Evolutionary conservation across 30 jellyfish, hydroid and myxozoan species (phyloP).

Genomic region (Turritopsis rubra): DNA sequence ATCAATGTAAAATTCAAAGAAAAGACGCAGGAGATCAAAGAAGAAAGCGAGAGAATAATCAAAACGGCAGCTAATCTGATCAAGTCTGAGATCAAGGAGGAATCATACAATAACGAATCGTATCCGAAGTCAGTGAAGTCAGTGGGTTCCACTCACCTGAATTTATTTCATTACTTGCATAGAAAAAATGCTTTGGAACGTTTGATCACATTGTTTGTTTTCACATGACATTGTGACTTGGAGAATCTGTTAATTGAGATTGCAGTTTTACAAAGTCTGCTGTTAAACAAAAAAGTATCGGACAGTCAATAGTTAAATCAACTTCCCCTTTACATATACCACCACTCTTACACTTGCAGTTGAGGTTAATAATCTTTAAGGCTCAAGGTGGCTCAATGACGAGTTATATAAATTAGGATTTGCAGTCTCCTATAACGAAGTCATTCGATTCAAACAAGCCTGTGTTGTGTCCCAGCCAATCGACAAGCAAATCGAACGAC

Average conservation of each 20-base stretch:
- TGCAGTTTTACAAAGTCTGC: too few species aligned
- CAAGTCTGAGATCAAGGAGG: not conserved
- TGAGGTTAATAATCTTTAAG: too few species aligned
- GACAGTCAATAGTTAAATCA: too few species aligned
- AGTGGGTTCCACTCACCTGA: too few species aligned
- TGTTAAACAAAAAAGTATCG: too few species aligned
- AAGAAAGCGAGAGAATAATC: conserved; percentile 18
- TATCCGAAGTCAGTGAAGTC: not conserved
- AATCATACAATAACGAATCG: not conserved
- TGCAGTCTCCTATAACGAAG: conserved; percentile 39
- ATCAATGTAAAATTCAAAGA: not conserved
- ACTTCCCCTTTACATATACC: too few species aligned
- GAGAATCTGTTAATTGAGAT: too few species aligned
- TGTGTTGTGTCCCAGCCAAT: conserved; percentile 24
- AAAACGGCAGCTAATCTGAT: conserved; percentile 5
- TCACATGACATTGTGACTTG: too few species aligned
- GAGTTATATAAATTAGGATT: conserved; percentile 35
- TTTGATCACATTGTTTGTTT: too few species aligned
- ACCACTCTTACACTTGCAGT: too few species aligned
- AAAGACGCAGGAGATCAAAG: not conserved
- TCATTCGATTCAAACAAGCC: conserved; percentile 38
- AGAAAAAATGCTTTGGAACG: too few species aligned
- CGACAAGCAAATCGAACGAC: conserved; percentile 12
- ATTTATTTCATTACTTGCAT: too few species aligned
- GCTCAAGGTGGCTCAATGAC: conserved; percentile 47